Conservation (phyloP, 2,797 vertebrate genomes). For the Bovichtus diacanthus region DNA sequence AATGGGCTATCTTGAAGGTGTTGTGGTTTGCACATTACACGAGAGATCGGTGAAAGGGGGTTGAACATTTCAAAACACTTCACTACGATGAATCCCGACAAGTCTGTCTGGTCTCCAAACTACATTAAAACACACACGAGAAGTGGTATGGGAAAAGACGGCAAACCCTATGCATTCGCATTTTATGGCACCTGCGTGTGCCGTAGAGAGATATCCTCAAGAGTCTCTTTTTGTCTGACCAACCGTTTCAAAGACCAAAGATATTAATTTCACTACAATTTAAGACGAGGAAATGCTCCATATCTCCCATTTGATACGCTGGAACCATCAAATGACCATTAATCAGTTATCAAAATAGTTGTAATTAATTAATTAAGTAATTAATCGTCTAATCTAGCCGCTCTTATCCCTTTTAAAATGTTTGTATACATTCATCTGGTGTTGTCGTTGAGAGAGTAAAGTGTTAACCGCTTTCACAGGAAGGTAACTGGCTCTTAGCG, state of each 20-base stretch:
- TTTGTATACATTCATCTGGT: background rate
- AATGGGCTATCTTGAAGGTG: too few species aligned
- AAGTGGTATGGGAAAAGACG: too few species aligned
- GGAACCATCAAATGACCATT: background rate
- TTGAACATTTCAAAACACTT: too few species aligned
- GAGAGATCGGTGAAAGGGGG: too few species aligned
- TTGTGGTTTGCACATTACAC: too few species aligned
- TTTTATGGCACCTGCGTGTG: too few species aligned
- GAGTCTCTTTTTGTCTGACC: background rate
- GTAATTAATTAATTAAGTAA: background rate
- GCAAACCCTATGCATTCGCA: too few species aligned
- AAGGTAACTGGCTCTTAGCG: constrained; percentile 88
- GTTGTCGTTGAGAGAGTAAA: background rate
- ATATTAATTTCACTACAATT: background rate
- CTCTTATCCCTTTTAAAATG: background rate
- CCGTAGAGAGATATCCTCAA: background rate
- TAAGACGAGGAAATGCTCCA: background rate
- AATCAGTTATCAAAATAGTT: background rate
- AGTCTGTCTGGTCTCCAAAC: too few species aligned
- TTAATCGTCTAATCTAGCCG: background rate
- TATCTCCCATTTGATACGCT: background rate
- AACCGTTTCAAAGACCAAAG: background rate
- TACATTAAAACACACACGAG: too few species aligned
- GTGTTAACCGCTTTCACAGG: constrained; percentile 70
- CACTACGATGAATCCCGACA: too few species aligned